Evolutionary conservation across 2,113 vertebrate species (phyloP).

Genomic region (Gulo gulo): DNA sequence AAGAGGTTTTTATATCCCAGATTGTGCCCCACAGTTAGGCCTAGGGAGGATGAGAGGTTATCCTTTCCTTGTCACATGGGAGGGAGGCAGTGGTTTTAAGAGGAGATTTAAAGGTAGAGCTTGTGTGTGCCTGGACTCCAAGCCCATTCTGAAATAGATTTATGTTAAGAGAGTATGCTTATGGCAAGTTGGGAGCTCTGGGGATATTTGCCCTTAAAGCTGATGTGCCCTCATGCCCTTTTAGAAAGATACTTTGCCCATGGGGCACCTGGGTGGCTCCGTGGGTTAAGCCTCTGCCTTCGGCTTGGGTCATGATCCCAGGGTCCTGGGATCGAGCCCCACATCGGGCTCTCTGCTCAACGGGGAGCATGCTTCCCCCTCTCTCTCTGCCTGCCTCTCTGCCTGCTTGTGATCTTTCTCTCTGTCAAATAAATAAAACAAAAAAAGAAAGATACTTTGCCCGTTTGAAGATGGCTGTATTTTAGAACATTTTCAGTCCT

Average conservation of each 20-base stretch:
- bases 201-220: background rate
- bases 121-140: background rate
- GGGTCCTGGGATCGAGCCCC: too few species aligned
- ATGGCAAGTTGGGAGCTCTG: background rate
- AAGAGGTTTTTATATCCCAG: background rate
- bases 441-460: background rate
- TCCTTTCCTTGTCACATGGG: background rate
- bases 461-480: background rate
- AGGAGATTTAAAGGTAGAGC: background rate
- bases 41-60: background rate
- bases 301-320: too few species aligned
- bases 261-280: too few species aligned
- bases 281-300: too few species aligned
- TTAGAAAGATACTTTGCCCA: background rate
- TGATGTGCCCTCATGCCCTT: background rate
- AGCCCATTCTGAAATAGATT: background rate
- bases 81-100: background rate
- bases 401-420: too few species aligned
- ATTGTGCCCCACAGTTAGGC: background rate
- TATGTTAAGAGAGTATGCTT: background rate
- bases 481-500: background rate
- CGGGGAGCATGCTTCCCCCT: too few species aligned
- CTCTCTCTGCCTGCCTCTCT: too few species aligned
- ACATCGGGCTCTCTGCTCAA: too few species aligned
- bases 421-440: too few species aligned